phyloP scores from a whole-genome alignment of 2,113 vertebrate genomes.

The Oenanthe melanoleuca region DNA sequence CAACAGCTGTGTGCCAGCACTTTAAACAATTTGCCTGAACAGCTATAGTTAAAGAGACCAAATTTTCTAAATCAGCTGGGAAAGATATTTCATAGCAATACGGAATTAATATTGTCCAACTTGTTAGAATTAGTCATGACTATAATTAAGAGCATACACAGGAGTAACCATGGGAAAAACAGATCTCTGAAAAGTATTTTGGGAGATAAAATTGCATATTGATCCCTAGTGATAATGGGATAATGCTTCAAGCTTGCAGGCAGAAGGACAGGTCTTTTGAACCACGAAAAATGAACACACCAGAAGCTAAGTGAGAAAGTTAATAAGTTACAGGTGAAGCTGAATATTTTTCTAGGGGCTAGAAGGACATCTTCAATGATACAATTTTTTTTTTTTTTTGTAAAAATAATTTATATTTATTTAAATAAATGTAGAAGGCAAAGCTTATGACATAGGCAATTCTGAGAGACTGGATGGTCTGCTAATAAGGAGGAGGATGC shows the following conservation, averaged over 20 bases:
- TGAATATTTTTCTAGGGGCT: neutral
- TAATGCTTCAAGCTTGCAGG: slow-evolving; percentile 37
- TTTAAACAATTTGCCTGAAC: slow-evolving; percentile 9
- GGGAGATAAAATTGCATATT: slow-evolving; percentile 42
- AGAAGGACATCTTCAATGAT: neutral
- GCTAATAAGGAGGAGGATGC: neutral
- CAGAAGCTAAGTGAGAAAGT: neutral
- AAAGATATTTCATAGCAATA: neutral
- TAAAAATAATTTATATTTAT: neutral
- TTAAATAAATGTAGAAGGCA: neutral
- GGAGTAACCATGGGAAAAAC: slow-evolving; percentile 21
- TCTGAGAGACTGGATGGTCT: neutral
- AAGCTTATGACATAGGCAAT: neutral
- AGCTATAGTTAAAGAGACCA: neutral
- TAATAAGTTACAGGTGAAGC: slow-evolving; percentile 8
- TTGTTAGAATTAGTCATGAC: slow-evolving; percentile 34
- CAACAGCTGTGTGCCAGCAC: neutral
- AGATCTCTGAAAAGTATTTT: slow-evolving; percentile 18
- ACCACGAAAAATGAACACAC: slow-evolving; percentile 29
- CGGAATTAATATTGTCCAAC: neutral
- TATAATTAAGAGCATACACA: slow-evolving; percentile 36
- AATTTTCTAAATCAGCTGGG: slow-evolving; percentile 6
- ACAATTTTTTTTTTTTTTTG: neutral
- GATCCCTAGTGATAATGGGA: slow-evolving; percentile 47
- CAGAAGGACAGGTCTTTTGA: neutral